Conservation (phyloP, 2,113 vertebrate genomes). For the Amia ocellicauda region DNA sequence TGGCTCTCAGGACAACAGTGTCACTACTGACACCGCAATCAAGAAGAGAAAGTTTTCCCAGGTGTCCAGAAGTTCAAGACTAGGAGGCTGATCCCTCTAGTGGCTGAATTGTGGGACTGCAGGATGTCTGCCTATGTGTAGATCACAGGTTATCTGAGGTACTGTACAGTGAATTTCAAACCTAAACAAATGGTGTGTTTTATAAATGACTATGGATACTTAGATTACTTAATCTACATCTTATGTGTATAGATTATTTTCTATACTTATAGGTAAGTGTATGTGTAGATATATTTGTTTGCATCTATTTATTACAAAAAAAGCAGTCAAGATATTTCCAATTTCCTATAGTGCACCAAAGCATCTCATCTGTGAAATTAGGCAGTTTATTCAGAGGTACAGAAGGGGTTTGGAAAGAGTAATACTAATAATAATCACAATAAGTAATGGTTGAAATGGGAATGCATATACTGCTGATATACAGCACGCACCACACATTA, state of each 20-base stretch:
- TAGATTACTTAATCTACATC: not conserved
- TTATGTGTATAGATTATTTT: not conserved
- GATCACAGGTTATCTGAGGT: not conserved
- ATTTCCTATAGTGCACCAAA: too few relatives aligned
- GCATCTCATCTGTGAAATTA: too few relatives aligned
- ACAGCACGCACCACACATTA: not conserved
- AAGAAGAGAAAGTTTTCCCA: not conserved
- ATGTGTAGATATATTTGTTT: too few relatives aligned
- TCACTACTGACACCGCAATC: not conserved
- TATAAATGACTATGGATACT: not conserved
- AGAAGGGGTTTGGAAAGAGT: too few relatives aligned
- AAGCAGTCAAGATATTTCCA: too few relatives aligned
- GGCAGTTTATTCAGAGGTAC: too few relatives aligned
- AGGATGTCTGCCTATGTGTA: not conserved
- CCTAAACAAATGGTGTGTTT: not conserved
- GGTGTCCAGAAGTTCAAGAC: not conserved
- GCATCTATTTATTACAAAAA: too few relatives aligned
- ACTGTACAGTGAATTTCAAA: not conserved
- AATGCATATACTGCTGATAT: not conserved
- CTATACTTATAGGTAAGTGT: not conserved
- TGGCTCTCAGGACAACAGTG: not conserved
- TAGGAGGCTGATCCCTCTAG: constrained; percentile 1
- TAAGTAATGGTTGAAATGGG: too few relatives aligned
- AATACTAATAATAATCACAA: too few relatives aligned
- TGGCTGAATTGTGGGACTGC: not conserved